Base-by-base conservation (phyloP, 1,140 invertebrate species). In the Zaprionus taronus region DNA sequence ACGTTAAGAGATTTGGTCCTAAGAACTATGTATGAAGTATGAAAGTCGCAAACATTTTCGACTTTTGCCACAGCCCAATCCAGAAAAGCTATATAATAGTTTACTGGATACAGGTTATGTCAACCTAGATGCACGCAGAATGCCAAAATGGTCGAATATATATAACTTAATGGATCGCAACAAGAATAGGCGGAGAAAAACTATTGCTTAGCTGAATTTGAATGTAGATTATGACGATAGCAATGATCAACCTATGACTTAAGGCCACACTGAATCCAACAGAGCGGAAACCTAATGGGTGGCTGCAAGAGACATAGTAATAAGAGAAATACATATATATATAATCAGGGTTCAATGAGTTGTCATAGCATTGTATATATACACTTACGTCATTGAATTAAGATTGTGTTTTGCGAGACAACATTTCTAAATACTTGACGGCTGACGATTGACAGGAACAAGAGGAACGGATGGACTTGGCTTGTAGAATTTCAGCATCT, bases 401-500 rank as follows among this genome's bases (percentile, higher is more conserved):
- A 34, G 55, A 53, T 47, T 47, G n/a, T 47, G 15, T 47, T n/a
- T n/a, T n/a, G 36, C 36, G 36, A 38, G 14, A 47, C 41, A 47
- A 47, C 41, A 22, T 51, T 51, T 51, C 47, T 65, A 22, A 36
- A 36, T 62, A 51, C 15, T 28, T 62, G 22, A 28, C 22, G 22
- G 26, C 17, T 20, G 14, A 31, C 26, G 22, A 22, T 53, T 2
- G 22, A 22, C 56, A 20, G 17, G n/a, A 31, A 31, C 38, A 15
- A 22, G 49, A 44, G 17, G 14, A 61, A 60, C 31, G 38, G 58
- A 41, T 56, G 58, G 79, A 84, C 75, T 90, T 85, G 72, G 85
- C 84, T 90, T 90, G 84, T 51, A 90, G 81, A 89, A 89, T 90
- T 81, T 84, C 53, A 75, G 49, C 56, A 62, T 51, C 14, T 34